Evolutionary conservation across 2,888 invertebrate species (phyloP).

Genomic region (Smittia aterrima): DNA sequence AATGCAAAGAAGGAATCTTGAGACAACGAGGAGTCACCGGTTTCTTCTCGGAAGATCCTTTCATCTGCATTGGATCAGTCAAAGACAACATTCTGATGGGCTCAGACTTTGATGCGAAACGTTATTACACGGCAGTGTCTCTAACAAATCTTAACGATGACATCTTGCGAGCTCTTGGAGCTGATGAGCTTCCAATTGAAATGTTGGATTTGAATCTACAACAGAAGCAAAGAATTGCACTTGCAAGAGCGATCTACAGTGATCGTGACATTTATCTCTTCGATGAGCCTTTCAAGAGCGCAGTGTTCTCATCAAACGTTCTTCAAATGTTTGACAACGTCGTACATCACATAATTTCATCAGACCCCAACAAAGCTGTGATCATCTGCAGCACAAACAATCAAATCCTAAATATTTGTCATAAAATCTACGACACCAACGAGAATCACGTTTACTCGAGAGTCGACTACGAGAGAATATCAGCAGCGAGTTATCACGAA

Average conservation of each 20-base stretch:
- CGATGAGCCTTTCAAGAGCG: slow-evolving; percentile 42
- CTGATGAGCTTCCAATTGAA: slow-evolving; percentile 42
- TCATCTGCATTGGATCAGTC: slow-evolving; percentile 33
- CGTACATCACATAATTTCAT: slow-evolving; percentile 14
- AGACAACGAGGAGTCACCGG: slow-evolving; percentile 40
- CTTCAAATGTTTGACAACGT: slow-evolving; percentile 32
- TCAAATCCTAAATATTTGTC: slow-evolving; percentile 33
- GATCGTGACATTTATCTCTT: slow-evolving; percentile 42
- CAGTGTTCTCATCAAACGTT: slow-evolving; percentile 30
- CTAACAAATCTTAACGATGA: slow-evolving; percentile 39
- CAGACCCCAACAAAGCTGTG: slow-evolving; percentile 41
- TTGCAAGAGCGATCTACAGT: slow-evolving; percentile 42
- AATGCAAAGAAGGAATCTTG: slow-evolving; percentile 37
- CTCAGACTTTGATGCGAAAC: slow-evolving; percentile 37
- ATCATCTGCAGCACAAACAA: slow-evolving; percentile 40
- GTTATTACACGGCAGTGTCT: slow-evolving; percentile 39
- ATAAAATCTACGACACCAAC: slow-evolving; percentile 26
- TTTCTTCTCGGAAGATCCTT: slow-evolving; percentile 42
- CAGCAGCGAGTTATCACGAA: slow-evolving; percentile 30
- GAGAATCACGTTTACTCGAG: slow-evolving; percentile 28
- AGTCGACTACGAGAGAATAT: slow-evolving; percentile 34
- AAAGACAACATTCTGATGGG: slow-evolving; percentile 42
- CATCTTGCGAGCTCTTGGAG: slow-evolving; percentile 22
- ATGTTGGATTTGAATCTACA: slow-evolving; percentile 29
- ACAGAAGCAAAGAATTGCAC: slow-evolving; percentile 41